Evolutionary conservation across 2,113 vertebrate species (phyloP), one percentile per base, ranked within the genome.

Genomic region (Crypturellus undulatus): DNA sequence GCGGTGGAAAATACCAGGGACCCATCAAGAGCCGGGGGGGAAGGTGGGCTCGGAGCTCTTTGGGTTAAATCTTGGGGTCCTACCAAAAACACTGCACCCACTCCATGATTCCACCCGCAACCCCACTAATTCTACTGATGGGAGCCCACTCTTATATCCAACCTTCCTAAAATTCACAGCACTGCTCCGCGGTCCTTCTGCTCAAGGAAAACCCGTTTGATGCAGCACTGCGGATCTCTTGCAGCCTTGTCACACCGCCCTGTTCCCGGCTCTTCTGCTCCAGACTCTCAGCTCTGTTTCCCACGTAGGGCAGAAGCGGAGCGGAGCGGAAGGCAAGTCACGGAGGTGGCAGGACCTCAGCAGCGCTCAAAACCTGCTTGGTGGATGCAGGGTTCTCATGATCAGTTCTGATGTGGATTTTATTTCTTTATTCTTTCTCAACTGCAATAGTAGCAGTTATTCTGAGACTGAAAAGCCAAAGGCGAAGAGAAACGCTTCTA

Each of bases 1-100:
- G 15, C 26, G 70, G 42, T 10, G 47, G 77, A 6, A 51, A 58
- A 58, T 10, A 1, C 10, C 4, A 1, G 0, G 1, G 60, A 6
- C 13, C 17, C 42, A 17, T 3, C 8, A 56, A 12, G 25, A 34
- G 34, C 26, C 25, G 3, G 5, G 20, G 9, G 40, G 58, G 30
- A 67, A 65, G 51, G 25, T 63, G 52, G 54, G 51, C 26, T 36
- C 7, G 43, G 75, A 68, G 54, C 69, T 84, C 21, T n/a, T 1
- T 20, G 1, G 1, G 1, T 12, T 56, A 26, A 34, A 32, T 15
- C 60, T 36, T 21, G 21, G n/a, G 26, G 22, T 67, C 72, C 68
- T 70, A 56, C 65, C 72, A 75, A 58, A 58, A 96, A 26, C 52
- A 1, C 19, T 1, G 3, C 38, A 13, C 34, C 34, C 2, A 42